A percentile compares a stretch with the other conserved stretches of the same genome.
Evolutionary conservation across 2,888 invertebrate species (phyloP).

Genomic region (Cataglyphis livida): DNA sequence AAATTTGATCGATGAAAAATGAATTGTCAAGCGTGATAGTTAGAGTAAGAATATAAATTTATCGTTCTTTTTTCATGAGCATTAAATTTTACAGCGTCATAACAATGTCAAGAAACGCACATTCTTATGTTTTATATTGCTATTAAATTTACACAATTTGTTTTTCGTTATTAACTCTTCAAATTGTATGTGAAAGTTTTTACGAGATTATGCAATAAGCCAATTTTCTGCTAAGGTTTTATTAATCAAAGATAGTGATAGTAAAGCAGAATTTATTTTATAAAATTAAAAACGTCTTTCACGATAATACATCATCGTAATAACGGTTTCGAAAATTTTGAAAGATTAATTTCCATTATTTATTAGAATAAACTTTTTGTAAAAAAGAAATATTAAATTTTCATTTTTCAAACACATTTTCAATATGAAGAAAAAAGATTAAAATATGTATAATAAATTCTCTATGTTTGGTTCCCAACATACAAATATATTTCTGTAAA

Average conservation of each 20-base stretch:
- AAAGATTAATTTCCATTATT: not conserved
- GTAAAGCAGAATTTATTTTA: not conserved
- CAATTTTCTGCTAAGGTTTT: not conserved
- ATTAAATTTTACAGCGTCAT: not conserved
- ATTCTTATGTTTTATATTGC: not conserved
- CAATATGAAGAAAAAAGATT: not conserved
- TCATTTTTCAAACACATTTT: conserved; percentile 7
- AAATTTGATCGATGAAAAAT: conserved; percentile 29
- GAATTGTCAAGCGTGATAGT: conserved; percentile 20
- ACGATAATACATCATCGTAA: not conserved
- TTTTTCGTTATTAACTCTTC: not conserved
- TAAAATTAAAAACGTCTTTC: not conserved
- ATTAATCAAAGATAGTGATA: not conserved
- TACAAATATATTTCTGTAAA: not conserved
- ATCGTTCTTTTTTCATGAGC: not conserved
- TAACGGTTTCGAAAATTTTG: not conserved
- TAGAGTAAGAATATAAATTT: conserved; percentile 4
- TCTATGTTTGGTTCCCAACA: not conserved
- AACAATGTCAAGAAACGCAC: not conserved
- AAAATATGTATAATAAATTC: not conserved
- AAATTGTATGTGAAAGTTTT: not conserved
- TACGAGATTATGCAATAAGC: not conserved
- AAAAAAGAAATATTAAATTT: not conserved
- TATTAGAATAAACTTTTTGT: not conserved
- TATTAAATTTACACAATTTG: not conserved